Evolutionary conservation across 1,140 invertebrate species (phyloP).

Genomic region (Drosophila tristis): DNA sequence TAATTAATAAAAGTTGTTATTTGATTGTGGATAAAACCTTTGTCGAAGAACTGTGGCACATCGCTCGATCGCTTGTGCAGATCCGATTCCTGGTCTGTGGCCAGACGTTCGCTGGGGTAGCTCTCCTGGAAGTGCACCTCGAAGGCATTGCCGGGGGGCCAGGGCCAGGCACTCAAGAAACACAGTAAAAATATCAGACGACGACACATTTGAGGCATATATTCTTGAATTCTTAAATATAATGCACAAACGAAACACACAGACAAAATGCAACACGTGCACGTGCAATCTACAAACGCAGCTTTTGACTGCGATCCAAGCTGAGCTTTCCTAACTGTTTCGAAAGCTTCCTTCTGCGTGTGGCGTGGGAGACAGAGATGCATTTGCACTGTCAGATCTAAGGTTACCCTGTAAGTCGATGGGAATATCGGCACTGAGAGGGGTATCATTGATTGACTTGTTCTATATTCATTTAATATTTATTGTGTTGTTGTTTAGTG

Average conservation of each 20-base stretch:
- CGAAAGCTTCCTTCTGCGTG: conserved; percentile 26
- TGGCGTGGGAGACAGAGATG: neutral
- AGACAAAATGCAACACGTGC: conserved; percentile 35
- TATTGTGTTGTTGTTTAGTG: too few species aligned
- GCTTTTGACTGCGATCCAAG: conserved; percentile 1
- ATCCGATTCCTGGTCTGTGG: conserved; percentile 39
- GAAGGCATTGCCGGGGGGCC: conserved; percentile 8
- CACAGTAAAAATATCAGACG: conserved; percentile 47
- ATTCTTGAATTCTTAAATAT: conserved; percentile 8
- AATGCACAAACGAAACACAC: conserved; percentile 44
- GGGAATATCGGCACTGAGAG: neutral
- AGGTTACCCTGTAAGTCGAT: too few species aligned
- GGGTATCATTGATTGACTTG: too few species aligned
- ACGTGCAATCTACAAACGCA: neutral
- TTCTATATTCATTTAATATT: too few species aligned
- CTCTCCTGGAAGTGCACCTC: conserved; percentile 54
- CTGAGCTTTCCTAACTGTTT: conserved; percentile 33
- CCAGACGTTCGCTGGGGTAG: conserved; percentile 49
- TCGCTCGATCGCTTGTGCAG: conserved; percentile 59
- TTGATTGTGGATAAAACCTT: conserved; percentile 53
- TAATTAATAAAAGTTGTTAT: conserved; percentile 51
- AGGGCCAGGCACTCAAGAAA: neutral
- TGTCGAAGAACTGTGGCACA: conserved; percentile 71
- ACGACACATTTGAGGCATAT: conserved; percentile 50
- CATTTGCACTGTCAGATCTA: conserved; percentile 14